phyloP scores from a whole-genome alignment of 2,113 vertebrate genomes.

The Globicephala melas region DNA sequence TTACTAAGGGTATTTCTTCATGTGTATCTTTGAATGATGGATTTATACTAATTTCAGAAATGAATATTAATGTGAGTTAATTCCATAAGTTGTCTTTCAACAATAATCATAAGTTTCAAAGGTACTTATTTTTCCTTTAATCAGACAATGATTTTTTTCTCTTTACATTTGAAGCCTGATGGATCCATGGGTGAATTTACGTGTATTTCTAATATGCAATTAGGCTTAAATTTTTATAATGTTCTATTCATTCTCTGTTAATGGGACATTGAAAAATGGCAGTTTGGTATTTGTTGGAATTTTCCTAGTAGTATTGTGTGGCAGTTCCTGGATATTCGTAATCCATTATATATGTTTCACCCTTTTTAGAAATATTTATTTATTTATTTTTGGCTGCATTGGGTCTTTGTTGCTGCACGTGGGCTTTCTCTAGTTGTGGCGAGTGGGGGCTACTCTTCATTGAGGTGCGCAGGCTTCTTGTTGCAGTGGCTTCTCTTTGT shows the following conservation, averaged over 20 bases:
- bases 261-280: background rate
- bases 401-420: too few species aligned
- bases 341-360: too few species aligned
- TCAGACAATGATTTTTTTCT: background rate
- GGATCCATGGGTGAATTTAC: background rate
- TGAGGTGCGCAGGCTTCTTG: too few species aligned
- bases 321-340: too few species aligned
- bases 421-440: too few species aligned
- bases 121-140: background rate
- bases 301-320: too few species aligned
- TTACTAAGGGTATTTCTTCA: background rate
- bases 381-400: too few species aligned
- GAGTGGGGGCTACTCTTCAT: too few species aligned
- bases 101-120: background rate
- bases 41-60: background rate
- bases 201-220: background rate
- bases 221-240: background rate
- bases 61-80: background rate
- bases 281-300: background rate
- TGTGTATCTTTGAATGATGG: background rate
- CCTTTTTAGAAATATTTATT: too few species aligned
- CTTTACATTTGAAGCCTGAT: background rate
- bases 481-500: too few species aligned
- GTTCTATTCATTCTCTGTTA: background rate
- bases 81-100: background rate